Percentiles rank a stretch among this genome's conserved stretches.
Conservation (phyloP, 2,113 vertebrate species). For the Bubo bubo region DNA sequence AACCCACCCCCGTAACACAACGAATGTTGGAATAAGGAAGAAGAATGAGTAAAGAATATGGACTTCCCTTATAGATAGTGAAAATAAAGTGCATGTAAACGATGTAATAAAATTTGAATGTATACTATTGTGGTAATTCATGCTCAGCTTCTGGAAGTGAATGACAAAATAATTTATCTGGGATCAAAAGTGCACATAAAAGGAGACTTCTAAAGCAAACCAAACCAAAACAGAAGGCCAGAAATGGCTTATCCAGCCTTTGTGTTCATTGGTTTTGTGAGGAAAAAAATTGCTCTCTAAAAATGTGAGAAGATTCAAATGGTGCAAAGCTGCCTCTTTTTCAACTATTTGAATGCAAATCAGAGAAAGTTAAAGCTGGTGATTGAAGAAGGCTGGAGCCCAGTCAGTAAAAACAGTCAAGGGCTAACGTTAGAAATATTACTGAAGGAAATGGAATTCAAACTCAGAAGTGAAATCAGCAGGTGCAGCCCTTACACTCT, state of each 20-base stretch:
- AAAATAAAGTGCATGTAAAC: not conserved
- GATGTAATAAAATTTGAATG: too few species aligned
- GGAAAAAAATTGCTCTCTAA: too few species aligned
- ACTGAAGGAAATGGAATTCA: not conserved
- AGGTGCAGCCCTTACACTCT: not conserved
- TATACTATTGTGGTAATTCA: not conserved
- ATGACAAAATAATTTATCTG: not conserved
- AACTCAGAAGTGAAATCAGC: not conserved
- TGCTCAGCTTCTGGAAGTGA: not conserved
- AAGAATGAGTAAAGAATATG: not conserved
- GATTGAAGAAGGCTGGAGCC: not conserved
- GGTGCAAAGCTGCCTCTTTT: not conserved
- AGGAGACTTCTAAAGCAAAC: not conserved
- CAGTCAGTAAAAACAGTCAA: not conserved
- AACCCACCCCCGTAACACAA: rapidly evolving
- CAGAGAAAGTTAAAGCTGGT: not conserved
- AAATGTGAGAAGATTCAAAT: not conserved
- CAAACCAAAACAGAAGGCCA: not conserved
- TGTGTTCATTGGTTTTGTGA: not conserved
- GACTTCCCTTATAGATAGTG: not conserved
- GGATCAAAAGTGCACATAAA: not conserved
- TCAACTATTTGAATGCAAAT: too few species aligned
- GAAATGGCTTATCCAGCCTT: not conserved
- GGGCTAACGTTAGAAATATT: not conserved
- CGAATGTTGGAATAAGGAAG: not conserved